Evolutionary conservation across 2,797 vertebrate species (phyloP).

Genomic region (Naso thynnoides): DNA sequence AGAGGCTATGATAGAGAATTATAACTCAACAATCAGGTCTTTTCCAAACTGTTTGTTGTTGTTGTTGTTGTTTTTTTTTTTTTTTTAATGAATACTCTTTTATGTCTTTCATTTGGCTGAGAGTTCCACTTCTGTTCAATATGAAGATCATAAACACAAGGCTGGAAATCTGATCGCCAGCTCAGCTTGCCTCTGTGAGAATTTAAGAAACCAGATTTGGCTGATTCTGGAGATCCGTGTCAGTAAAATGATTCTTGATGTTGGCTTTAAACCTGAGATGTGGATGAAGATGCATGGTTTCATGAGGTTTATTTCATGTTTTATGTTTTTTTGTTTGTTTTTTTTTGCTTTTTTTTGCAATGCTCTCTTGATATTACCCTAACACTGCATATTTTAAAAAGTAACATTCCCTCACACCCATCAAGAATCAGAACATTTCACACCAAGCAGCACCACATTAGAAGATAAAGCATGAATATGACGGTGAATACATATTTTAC

Average conservation of each 20-base stretch:
- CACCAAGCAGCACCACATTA: conserved; percentile 13
- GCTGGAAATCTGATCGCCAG: neutral
- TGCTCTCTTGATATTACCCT: neutral
- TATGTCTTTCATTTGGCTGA: neutral
- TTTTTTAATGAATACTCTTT: neutral
- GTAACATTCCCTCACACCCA: conserved; percentile 23
- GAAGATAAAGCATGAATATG: neutral
- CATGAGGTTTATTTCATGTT: neutral
- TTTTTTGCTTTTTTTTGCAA: neutral
- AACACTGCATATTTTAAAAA: conserved; percentile 7
- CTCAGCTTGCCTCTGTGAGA: conserved; percentile 19
- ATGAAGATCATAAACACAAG: neutral
- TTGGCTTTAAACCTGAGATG: conserved; percentile 8
- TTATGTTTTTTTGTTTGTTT: neutral
- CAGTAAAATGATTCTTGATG: neutral
- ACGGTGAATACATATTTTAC: neutral
- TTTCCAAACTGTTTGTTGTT: too few relatives aligned
- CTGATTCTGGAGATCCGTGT: neutral
- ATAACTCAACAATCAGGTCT: neutral
- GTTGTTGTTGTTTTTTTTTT: too few relatives aligned
- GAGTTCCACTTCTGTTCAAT: conserved; percentile 29
- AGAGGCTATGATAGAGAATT: neutral
- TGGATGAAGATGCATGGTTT: neutral
- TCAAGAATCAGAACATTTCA: conserved; percentile 15
- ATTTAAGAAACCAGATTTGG: neutral